Base-by-base conservation (phyloP, 2,113 vertebrate genomes). In the Apteryx mantelli region DNA sequence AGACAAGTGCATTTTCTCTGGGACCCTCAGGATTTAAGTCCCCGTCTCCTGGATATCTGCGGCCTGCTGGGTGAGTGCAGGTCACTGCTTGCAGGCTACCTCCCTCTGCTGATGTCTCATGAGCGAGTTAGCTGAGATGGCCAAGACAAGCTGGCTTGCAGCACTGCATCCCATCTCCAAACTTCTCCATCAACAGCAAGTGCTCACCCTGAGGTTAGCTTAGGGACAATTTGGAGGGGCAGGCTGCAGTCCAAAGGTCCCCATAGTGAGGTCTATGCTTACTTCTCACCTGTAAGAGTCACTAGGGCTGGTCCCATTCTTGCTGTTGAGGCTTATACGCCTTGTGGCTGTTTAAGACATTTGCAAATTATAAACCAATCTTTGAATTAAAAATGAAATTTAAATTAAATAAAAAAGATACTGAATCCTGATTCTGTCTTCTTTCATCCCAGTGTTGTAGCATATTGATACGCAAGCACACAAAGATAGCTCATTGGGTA, bases 31-130 rank as follows among this genome's bases (percentile, higher is more conserved):
- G 20, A 50, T 44, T 61, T 25, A 76, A 63, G 28, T 42, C 6
- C 20, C 32, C 22, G 15, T 15, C 21, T 50, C 15, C 15, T 71
- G 48, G 46, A 36, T 21, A 36, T 14, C 5, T 2, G 2, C 1
- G 3, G 13, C 4, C 2, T 58, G 25, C 13, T 2, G 3, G 8
- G 48, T 4, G 46, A 55, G 5, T 11, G 26, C 4, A 2, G 19
- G 16, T 65, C 18, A 32, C 5, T 2, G 20, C 7, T 64, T 4
- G 0, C 21, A 60, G n/a, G 18, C 13, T 16, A 32, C 0, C 8
- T 34, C 16, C 26, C 7, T 73, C 63, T 69, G 18, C 11, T 36
- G 13, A 22, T 11, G 2, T 19, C 48, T 77, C 30, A 11, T 0
- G 0, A 71, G 8, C 2, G 5, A 56, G 9, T 4, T 25, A 50